phyloP scores from a whole-genome alignment of 2,113 vertebrate genomes.

The Caloenas nicobarica region DNA sequence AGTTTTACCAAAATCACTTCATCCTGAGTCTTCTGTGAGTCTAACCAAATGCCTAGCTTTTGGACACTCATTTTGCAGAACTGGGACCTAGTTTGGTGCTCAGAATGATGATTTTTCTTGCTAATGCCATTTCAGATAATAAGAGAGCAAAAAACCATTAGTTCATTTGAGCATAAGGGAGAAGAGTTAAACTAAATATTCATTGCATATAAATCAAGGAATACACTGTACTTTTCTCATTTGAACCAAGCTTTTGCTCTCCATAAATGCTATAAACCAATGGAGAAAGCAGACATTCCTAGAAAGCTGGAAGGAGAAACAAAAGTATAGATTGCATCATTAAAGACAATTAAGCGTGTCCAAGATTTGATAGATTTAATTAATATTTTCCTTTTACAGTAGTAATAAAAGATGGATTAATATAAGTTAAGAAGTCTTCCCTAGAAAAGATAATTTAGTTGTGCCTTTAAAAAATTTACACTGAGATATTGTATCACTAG shows the following conservation, averaged over 20 bases:
- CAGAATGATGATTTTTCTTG: not conserved
- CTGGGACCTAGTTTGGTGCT: not conserved
- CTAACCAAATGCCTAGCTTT: not conserved
- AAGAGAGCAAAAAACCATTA: not conserved
- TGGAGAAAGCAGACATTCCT: not conserved
- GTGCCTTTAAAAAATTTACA: slow-evolving; percentile 22
- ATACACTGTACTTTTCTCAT: not conserved
- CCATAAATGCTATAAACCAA: not conserved
- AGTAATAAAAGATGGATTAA: slow-evolving; percentile 5
- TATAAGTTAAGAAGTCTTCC: slow-evolving; percentile 1
- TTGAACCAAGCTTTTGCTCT: not conserved
- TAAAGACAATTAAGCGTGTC: not conserved
- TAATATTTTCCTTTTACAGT: not conserved
- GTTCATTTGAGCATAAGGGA: not conserved
- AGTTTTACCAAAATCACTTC: not conserved
- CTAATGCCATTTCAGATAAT: not conserved
- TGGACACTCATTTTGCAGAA: not conserved
- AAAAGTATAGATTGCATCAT: not conserved
- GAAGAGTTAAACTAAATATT: not conserved
- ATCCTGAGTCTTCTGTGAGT: not conserved
- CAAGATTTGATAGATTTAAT: not conserved
- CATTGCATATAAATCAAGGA: not conserved
- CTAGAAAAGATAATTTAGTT: not conserved
- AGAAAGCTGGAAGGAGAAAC: not conserved
- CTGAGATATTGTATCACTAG: not conserved